Evolutionary conservation across 2,113 vertebrate species (phyloP).

Genomic region (Scolopax mira): DNA sequence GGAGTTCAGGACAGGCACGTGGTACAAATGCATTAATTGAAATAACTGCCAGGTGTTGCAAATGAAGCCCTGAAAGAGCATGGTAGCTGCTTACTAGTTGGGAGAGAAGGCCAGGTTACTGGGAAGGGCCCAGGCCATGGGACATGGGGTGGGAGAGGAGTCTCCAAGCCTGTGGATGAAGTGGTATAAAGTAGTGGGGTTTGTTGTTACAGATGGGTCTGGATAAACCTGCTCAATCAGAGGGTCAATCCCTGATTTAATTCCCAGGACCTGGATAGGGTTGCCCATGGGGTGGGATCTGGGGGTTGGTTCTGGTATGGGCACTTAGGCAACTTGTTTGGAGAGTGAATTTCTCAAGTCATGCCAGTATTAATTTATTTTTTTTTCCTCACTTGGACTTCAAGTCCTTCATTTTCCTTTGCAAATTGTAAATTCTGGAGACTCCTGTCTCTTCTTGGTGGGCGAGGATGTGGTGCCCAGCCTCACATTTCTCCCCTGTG

Average conservation of each 20-base stretch:
- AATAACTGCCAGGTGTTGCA: background rate
- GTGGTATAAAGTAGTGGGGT: rapidly evolving
- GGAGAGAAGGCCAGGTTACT: background rate
- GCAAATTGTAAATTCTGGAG: background rate
- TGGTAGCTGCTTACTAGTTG: too few relatives aligned
- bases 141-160: background rate
- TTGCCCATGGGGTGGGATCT: rapidly evolving
- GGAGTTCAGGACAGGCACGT: background rate
- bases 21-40: too few relatives aligned
- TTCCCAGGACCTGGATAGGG: rapidly evolving
- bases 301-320: background rate
- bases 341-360: background rate
- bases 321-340: background rate
- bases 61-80: rapidly evolving
- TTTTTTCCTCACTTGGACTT: background rate
- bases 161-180: background rate
- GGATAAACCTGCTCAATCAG: background rate
- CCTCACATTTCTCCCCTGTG: rapidly evolving
- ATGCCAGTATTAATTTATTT: too few relatives aligned
- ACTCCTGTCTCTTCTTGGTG: background rate
- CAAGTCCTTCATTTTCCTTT: background rate
- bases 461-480: background rate
- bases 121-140: background rate
- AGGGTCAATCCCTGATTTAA: background rate
- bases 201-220: background rate